These are phyloP conservation scores for Daboia siamensis DNA, from an alignment of 2,113 vertebrate species.

Conservation along the genomic window DNA sequence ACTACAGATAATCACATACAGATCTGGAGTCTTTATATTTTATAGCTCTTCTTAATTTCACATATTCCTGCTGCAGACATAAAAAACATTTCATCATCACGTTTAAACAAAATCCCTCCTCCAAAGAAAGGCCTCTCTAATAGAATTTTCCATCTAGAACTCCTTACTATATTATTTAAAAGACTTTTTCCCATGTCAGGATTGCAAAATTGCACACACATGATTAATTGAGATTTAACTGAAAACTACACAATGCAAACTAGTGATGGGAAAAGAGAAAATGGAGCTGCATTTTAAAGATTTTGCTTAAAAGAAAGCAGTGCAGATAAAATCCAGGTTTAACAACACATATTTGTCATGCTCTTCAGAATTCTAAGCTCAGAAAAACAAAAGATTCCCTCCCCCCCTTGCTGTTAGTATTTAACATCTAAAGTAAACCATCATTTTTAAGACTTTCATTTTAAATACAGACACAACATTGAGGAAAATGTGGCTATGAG, in stretches of 20 bases:
- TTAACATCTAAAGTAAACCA: constrained; percentile 32
- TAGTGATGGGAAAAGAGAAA: constrained; percentile 25
- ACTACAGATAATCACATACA: constrained; percentile 56
- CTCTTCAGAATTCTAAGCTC: constrained; percentile 7
- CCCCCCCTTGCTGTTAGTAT: constrained; percentile 24
- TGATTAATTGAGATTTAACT: constrained; percentile 38
- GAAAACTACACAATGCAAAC: constrained; percentile 25
- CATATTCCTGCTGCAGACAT: constrained; percentile 44
- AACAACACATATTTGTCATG: constrained; percentile 47
- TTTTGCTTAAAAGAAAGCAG: constrained; percentile 40
- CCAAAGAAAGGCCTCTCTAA: constrained; percentile 21
- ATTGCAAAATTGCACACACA: constrained; percentile 39
- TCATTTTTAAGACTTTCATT: constrained; percentile 27
- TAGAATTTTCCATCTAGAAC: constrained; percentile 26
- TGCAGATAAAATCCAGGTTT: constrained; percentile 40
- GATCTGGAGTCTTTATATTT: constrained; percentile 57
- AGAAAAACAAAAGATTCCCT: constrained; percentile 28
- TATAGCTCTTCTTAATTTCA: constrained; percentile 60
- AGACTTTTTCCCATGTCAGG: constrained; percentile 21
- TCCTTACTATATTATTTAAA: constrained; percentile 34
- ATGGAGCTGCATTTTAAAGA: constrained; percentile 30
- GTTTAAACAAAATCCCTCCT: constrained; percentile 14
- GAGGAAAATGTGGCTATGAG: constrained; percentile 15
- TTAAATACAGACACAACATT: constrained; percentile 29
- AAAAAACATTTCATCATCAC: constrained; percentile 57